Base-by-base conservation (phyloP, 1,140 invertebrate species). In the Drosophila leontia region DNA sequence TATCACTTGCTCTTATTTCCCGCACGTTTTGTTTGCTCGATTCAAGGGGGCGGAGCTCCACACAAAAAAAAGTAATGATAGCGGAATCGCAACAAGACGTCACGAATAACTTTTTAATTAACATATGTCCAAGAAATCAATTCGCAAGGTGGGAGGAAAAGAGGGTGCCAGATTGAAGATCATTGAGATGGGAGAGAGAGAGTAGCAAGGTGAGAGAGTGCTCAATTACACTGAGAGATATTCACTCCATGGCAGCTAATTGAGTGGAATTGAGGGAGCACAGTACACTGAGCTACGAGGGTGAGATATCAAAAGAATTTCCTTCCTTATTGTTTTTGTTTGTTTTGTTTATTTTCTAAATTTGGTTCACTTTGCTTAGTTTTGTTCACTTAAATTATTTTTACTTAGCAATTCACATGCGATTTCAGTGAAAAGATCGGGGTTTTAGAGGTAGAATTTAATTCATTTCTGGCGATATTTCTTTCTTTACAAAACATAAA, bases 41-140 rank as follows among this genome's bases (percentile, higher is more conserved):
- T 17, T 53, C 15, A 45, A 45, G 59, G 63, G 63, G 80, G 70
- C 50, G 80, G 55, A 61, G 57, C 29, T 68, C 58, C 60, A 42
- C 39, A 55, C 29, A 42, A 45, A 17, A 26, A 47, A 47, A 51
- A 15, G 15, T 39, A 51, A 44, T 58, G 64, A 75, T 71, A 81
- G 78, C 53, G 37, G 37, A n/a, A 50, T 59, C 47, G 26, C 11
- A 15, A n/a, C 2, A 23, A 74, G 72, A 88, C 80, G 83, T 88
- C 83, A 87, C 74, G 50, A 84, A 65, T 84, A 77, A 82, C 83
- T 61, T 77, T 88, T 80, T 19, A 77, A 80, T 82, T 76, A 70
- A 48, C 41, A 80, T 68, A 59, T 67, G 37, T 23, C 55, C 39
- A 59, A 56, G 55, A 61, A 76, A 67, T 45, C 35, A 61, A 55